These are phyloP conservation scores for Sisyra terminalis DNA, from an alignment of 2,888 invertebrate species.

Conservation along the genomic window DNA sequence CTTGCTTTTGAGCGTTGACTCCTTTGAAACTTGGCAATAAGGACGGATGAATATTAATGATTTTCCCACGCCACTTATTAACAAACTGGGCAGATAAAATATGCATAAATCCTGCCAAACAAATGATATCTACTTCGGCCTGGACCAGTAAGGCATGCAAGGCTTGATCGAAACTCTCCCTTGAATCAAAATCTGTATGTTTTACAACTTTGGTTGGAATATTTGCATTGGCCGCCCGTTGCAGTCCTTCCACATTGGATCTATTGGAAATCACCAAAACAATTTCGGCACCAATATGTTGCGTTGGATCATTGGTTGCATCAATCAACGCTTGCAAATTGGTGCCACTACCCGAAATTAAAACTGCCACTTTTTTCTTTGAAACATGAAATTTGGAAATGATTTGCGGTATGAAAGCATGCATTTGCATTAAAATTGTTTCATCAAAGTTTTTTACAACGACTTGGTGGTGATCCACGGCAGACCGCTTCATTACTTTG, in stretches of 20 bases:
- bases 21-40: slow-evolving; percentile 86
- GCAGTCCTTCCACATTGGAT: slow-evolving; percentile 58
- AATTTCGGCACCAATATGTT: slow-evolving; percentile 58
- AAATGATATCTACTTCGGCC: slow-evolving; percentile 68
- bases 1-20: slow-evolving; percentile 68
- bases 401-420: slow-evolving; percentile 27
- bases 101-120: slow-evolving; percentile 94
- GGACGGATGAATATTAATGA: slow-evolving; percentile 92
- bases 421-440: slow-evolving; percentile 40
- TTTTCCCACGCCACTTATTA: slow-evolving; percentile 62
- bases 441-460: slow-evolving; percentile 53
- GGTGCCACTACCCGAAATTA: slow-evolving; percentile 79
- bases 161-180: slow-evolving; percentile 68
- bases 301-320: slow-evolving; percentile 48
- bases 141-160: slow-evolving; percentile 49
- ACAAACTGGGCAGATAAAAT: slow-evolving; percentile 64
- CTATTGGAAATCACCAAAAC: slow-evolving; percentile 82
- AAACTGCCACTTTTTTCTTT: slow-evolving; percentile 59
- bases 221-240: slow-evolving; percentile 56
- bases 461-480: slow-evolving; percentile 39
- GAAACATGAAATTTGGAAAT: slow-evolving; percentile 18
- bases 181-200: slow-evolving; percentile 51
- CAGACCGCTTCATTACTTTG: slow-evolving; percentile 30
- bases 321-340: slow-evolving; percentile 77
- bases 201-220: slow-evolving; percentile 60